phyloP scores from a whole-genome alignment of 2,888 invertebrate species.

The Yponomeuta plumbellus region DNA sequence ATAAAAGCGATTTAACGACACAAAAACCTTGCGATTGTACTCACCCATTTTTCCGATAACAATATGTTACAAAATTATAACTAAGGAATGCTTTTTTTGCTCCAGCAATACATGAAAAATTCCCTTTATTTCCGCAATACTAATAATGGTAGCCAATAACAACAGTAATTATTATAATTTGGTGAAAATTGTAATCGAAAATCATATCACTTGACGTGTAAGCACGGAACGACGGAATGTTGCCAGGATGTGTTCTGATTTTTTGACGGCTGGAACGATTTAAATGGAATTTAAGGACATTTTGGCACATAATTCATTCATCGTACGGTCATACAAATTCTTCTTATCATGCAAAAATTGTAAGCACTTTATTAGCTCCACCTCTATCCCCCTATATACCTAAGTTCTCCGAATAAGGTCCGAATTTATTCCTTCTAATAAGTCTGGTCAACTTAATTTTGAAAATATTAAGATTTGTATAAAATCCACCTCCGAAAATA shows the following conservation, averaged over 20 bases:
- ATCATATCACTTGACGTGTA: slow-evolving; percentile 55
- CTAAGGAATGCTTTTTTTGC: slow-evolving; percentile 43
- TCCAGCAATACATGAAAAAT: slow-evolving; percentile 35
- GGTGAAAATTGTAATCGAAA: slow-evolving; percentile 39
- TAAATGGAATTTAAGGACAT: background rate
- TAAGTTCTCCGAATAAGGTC: too few species aligned
- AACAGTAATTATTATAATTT: slow-evolving; percentile 32
- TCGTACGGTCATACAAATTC: too few species aligned
- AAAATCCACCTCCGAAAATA: too few species aligned
- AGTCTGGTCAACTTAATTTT: too few species aligned
- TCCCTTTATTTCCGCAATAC: background rate
- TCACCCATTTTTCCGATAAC: slow-evolving; percentile 55
- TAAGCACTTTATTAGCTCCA: too few species aligned
- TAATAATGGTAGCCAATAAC: slow-evolving; percentile 20
- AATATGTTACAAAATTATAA: slow-evolving; percentile 25
- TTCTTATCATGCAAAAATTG: too few species aligned
- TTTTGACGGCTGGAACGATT: background rate
- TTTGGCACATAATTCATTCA: too few species aligned
- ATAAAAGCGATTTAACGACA: slow-evolving; percentile 29
- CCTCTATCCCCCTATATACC: too few species aligned
- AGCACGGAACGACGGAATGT: slow-evolving; percentile 30
- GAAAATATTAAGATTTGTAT: too few species aligned
- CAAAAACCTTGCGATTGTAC: slow-evolving; percentile 29
- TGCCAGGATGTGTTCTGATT: background rate
- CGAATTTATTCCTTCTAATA: too few species aligned